Evolutionary conservation across 2,797 vertebrate species (phyloP).

Genomic region (Ceryle rudis): DNA sequence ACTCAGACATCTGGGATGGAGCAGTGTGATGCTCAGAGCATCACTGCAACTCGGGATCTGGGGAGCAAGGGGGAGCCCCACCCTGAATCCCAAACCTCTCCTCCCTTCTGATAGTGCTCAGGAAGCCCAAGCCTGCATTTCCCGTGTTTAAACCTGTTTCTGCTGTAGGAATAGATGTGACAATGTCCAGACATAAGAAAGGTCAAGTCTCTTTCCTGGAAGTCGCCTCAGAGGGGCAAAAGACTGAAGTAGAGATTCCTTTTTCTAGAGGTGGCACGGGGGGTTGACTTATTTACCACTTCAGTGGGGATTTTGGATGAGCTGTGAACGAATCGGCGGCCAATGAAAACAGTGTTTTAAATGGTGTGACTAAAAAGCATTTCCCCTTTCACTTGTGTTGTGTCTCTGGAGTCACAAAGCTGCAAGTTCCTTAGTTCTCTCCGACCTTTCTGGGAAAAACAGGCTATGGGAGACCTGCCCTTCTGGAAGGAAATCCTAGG

Average conservation of each 20-base stretch:
- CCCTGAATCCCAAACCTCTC: neutral
- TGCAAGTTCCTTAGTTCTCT: neutral
- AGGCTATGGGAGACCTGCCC: neutral
- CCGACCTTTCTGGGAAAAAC: constrained; percentile 33
- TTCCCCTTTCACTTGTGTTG: constrained; percentile 23
- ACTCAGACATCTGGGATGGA: neutral
- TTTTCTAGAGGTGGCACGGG: neutral
- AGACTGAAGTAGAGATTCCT: neutral
- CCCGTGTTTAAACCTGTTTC: neutral
- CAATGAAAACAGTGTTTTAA: constrained; percentile 22
- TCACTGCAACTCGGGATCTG: neutral
- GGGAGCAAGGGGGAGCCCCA: neutral
- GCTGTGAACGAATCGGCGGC: neutral
- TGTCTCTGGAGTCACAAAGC: constrained; percentile 27
- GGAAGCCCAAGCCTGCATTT: neutral
- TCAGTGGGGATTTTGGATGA: neutral
- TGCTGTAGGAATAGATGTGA: neutral
- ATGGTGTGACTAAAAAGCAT: constrained; percentile 24
- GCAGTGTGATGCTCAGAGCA: neutral
- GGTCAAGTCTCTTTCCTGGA: neutral
- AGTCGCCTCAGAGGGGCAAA: neutral
- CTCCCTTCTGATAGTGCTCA: neutral
- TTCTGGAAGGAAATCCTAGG: constrained; percentile 34
- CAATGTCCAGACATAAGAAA: neutral
- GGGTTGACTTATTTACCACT: neutral